A percentile compares a stretch with the other conserved stretches of the same genome.
phyloP scores from a whole-genome alignment of 2,113 vertebrate species.

The Pelusios castaneus region DNA sequence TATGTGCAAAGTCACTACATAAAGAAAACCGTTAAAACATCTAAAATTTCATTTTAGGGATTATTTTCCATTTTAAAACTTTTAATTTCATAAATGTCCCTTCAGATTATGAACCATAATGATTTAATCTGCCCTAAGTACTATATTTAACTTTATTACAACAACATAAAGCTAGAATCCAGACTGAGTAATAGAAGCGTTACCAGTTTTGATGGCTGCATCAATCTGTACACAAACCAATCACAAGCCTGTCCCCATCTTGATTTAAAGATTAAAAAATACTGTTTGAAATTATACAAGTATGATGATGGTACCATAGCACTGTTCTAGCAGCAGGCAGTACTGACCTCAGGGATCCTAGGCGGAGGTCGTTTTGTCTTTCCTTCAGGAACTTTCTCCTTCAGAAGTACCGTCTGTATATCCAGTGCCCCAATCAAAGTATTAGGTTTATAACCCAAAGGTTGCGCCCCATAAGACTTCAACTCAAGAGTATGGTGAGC shows the following conservation, averaged over 20 bases:
- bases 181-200: not conserved
- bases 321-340: not conserved
- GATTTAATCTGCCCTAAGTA: not conserved
- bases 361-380: constrained; percentile 82
- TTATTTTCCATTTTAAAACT: not conserved
- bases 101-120: not conserved
- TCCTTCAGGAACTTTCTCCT: constrained; percentile 87
- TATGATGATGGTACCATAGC: not conserved
- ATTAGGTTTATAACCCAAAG: constrained; percentile 92
- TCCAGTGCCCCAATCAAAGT: constrained; percentile 89
- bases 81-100: not conserved
- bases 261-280: not conserved
- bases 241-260: not conserved
- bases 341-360: constrained; percentile 90
- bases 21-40: not conserved
- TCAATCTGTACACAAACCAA: not conserved
- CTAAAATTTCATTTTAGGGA: not conserved
- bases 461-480: constrained; percentile 78
- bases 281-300: not conserved
- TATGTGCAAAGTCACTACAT: not conserved
- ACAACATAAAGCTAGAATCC: not conserved
- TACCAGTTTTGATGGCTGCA: not conserved
- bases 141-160: not conserved
- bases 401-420: constrained; percentile 86
- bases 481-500: constrained; percentile 90